Evolutionary conservation across 2,113 vertebrate genomes (phyloP).

Genomic region (Triplophysa siluroides): DNA sequence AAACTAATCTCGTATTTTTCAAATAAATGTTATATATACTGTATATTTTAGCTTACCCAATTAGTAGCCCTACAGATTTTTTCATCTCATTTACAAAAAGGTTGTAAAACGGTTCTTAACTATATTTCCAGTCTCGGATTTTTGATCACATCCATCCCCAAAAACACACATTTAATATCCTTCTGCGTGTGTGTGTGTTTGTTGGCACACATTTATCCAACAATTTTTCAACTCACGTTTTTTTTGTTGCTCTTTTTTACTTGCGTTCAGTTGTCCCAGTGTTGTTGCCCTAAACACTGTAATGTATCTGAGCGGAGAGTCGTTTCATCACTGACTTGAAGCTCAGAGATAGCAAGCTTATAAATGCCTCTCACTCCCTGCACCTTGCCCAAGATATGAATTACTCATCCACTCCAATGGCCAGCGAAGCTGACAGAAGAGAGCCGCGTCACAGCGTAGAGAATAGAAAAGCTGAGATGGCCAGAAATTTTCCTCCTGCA

Average conservation of each 20-base stretch:
- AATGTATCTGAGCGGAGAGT: conserved; percentile 37
- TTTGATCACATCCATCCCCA: too few relatives aligned
- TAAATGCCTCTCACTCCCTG: conserved; percentile 44
- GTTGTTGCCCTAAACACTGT: conserved; percentile 28
- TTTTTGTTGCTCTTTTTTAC: conserved; percentile 7
- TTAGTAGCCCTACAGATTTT: too few relatives aligned
- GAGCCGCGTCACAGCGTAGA: background rate
- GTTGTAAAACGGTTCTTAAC: too few relatives aligned
- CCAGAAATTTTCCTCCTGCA: conserved; percentile 45
- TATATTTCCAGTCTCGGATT: too few relatives aligned
- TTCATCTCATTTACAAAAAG: too few relatives aligned
- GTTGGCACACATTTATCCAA: background rate
- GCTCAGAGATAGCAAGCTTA: conserved; percentile 34
- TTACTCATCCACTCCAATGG: conserved; percentile 52
- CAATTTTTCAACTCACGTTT: conserved; percentile 2
- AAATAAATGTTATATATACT: too few relatives aligned
- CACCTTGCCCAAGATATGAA: conserved; percentile 34
- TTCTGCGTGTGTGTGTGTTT: background rate
- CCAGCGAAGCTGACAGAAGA: conserved; percentile 10
- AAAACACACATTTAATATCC: background rate
- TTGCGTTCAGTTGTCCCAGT: conserved; percentile 27
- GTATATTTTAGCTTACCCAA: too few relatives aligned
- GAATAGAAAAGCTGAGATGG: conserved; percentile 50
- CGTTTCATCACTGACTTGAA: conserved; percentile 29
- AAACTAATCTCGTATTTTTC: too few relatives aligned